Conservation (phyloP, 2,888 invertebrate genomes). For the Drymonia ruficornis region DNA sequence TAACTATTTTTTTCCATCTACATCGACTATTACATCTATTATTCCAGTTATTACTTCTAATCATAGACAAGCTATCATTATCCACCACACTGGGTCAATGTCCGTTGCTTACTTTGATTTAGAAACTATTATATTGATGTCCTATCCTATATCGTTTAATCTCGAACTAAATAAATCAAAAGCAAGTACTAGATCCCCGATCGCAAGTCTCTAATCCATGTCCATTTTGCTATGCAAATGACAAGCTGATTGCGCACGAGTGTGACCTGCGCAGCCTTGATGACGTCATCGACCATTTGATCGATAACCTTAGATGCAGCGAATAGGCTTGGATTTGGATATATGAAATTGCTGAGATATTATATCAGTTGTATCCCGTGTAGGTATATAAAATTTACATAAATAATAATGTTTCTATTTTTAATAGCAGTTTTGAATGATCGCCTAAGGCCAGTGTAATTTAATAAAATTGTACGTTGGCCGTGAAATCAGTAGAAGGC, state of each 20-base stretch:
- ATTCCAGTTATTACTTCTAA: too few relatives aligned
- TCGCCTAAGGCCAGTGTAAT: conserved; percentile 18
- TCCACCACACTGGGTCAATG: too few relatives aligned
- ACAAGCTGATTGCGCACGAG: conserved; percentile 55
- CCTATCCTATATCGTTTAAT: too few relatives aligned
- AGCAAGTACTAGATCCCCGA: conserved; percentile 13
- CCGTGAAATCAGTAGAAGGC: neutral
- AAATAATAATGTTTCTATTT: too few relatives aligned
- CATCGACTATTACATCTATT: too few relatives aligned
- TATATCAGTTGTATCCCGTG: too few relatives aligned
- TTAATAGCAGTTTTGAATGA: neutral
- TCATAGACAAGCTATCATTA: too few relatives aligned
- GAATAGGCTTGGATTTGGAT: conserved; percentile 21
- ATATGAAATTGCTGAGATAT: conserved; percentile 7
- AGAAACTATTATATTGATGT: too few relatives aligned
- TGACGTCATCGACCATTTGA: conserved; percentile 59
- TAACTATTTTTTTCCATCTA: too few relatives aligned
- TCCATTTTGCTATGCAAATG: conserved; percentile 59
- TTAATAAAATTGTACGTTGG: conserved; percentile 2
- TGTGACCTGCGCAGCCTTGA: conserved; percentile 56
- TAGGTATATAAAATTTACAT: conserved; percentile 9
- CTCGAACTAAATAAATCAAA: conserved; percentile 12
- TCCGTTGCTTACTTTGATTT: too few relatives aligned
- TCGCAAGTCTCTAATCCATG: conserved; percentile 23
- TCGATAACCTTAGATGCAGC: conserved; percentile 42